Conservation (phyloP, 2,888 invertebrate species). For the Lacanobia wlatinum region DNA sequence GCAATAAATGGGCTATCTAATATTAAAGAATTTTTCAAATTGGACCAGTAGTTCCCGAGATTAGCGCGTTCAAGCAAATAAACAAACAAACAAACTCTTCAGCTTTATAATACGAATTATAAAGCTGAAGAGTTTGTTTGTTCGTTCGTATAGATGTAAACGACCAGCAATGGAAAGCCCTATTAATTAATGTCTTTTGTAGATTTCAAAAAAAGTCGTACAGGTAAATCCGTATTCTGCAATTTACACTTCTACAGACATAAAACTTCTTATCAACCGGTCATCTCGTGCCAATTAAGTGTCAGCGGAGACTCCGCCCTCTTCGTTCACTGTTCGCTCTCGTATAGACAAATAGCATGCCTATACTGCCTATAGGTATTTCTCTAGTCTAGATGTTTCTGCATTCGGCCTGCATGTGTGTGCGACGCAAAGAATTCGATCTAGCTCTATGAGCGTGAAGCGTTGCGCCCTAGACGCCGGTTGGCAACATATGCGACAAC, state of each 20-base stretch:
- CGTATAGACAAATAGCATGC: conserved; percentile 8
- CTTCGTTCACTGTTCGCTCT: conserved; percentile 19
- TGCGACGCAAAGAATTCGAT: conserved; percentile 40
- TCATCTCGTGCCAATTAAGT: conserved; percentile 45
- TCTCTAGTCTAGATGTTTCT: conserved; percentile 18
- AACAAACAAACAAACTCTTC: too few relatives aligned
- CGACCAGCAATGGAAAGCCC: neutral
- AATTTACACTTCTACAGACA: conserved; percentile 18
- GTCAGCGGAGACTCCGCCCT: conserved; percentile 21
- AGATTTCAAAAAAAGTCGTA: neutral
- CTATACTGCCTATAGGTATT: conserved; percentile 18
- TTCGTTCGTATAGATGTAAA: too few relatives aligned
- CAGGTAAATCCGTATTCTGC: conserved; percentile 3
- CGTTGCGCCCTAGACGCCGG: conserved; percentile 45
- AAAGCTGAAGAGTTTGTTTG: too few relatives aligned
- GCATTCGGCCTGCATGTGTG: conserved; percentile 18
- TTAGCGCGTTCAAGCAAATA: too few relatives aligned
- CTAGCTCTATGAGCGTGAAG: conserved; percentile 31
- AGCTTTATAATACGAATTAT: too few relatives aligned
- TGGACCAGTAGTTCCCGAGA: too few relatives aligned
- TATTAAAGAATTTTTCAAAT: too few relatives aligned
- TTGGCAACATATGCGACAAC: conserved; percentile 55
- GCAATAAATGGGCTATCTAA: too few relatives aligned
- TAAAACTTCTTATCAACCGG: conserved; percentile 40
- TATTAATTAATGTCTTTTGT: neutral